Evolutionary conservation across 2,797 vertebrate species (phyloP), one percentile per base, ranked within the genome.

Genomic region (Galaxias olidus): DNA sequence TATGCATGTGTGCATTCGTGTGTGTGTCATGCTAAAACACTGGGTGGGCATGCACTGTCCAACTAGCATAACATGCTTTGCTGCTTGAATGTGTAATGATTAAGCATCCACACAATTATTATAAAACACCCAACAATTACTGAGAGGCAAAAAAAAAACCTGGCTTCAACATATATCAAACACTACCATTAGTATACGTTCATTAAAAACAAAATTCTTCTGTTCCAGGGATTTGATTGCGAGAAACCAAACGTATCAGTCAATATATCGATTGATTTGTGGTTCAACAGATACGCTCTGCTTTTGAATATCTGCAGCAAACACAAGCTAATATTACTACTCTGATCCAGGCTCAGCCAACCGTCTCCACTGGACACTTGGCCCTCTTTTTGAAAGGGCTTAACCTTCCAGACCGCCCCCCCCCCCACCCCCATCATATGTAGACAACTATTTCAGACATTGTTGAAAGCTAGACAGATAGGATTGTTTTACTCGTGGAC

Each of bases 221-320:
- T 30, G 30, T 30, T 30, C 30, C 30, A 30, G 3, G 2, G 30
- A 30, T 30, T 30, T 30, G 30, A 30, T 30, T 30, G 52, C 69
- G 61, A 17, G n/a, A 49, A 54, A 18, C 46, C 44, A 48, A 73
- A 71, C 18, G 17, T 40, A 15, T 60, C 0, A 8, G 30, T 84
- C 68, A n/a, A 75, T 76, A 45, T 65, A 83, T 79, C 52, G 76
- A 83, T 79, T 54, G 76, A 83, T 71, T 45, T 12, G 30, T 48
- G 14, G 45, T 55, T 63, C 46, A 49, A 15, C 15, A 59, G 73
- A 58, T 13, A 43, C 76, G 60, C 44, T 66, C 55, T 58, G 57
- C 66, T 47, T n/a, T 57, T 75, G 71, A 79, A 77, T 81, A 71
- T 44, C 45, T 47, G 45, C 45, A 10, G 13, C 3, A 2, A 10